phyloP scores from a whole-genome alignment of 1,140 invertebrate genomes.

The Homarus americanus region DNA sequence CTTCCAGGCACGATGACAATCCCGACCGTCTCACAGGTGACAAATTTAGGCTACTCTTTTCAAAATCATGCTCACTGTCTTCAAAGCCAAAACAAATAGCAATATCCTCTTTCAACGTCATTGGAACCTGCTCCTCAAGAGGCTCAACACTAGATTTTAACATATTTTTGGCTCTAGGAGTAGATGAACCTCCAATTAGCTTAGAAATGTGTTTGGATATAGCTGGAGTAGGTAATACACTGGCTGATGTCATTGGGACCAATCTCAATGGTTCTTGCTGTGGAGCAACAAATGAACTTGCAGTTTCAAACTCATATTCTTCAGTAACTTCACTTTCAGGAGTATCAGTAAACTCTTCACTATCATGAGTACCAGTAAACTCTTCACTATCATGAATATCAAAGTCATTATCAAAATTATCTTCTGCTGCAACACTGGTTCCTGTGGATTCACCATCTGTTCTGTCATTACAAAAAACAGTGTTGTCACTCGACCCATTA shows the following conservation, averaged over 20 bases:
- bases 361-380: too few relatives aligned
- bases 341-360: slow-evolving; percentile 14
- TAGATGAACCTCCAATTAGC: slow-evolving; percentile 45
- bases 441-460: not conserved
- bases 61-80: slow-evolving; percentile 22
- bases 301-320: slow-evolving; percentile 36
- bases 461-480: not conserved
- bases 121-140: not conserved
- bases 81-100: slow-evolving; percentile 51
- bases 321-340: slow-evolving; percentile 22
- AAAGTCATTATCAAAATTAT: slow-evolving; percentile 10
- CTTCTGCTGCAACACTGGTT: not conserved
- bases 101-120: slow-evolving; percentile 18
- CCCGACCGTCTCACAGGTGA: slow-evolving; percentile 35
- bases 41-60: slow-evolving; percentile 22
- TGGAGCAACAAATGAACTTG: slow-evolving; percentile 51
- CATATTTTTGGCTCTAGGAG: slow-evolving; percentile 38
- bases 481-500: not conserved
- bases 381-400: slow-evolving; percentile 23
- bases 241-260: slow-evolving; percentile 50
- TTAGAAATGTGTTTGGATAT: slow-evolving; percentile 51
- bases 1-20: not conserved
- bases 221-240: slow-evolving; percentile 47
- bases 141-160: not conserved
- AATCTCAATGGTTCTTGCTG: not conserved